phyloP scores from a whole-genome alignment of 1,140 invertebrate species.

The Asobara japonica region DNA sequence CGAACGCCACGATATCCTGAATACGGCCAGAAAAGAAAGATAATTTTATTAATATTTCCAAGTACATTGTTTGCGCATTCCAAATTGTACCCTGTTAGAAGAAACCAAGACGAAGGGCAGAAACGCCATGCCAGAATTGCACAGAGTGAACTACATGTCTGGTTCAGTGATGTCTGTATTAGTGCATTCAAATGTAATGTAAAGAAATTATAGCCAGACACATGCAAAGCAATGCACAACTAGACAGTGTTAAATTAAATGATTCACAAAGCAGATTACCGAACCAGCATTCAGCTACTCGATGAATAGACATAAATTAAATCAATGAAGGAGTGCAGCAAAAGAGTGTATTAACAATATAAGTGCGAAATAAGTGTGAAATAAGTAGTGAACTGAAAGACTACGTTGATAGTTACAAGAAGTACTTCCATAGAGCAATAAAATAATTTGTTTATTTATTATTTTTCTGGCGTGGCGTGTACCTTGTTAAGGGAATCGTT shows the following conservation, averaged over 20 bases:
- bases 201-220: constrained; percentile 11
- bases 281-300: constrained; percentile 44
- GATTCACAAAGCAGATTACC: constrained; percentile 38
- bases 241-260: neutral
- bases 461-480: constrained; percentile 61
- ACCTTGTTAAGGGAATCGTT: constrained; percentile 74
- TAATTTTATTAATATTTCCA: neutral
- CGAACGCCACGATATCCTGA: constrained; percentile 78
- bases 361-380: neutral
- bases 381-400: neutral
- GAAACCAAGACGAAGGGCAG: constrained; percentile 37
- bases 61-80: constrained; percentile 20
- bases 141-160: constrained; percentile 39
- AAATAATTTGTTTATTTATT: neutral
- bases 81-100: constrained; percentile 44
- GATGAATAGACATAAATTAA: constrained; percentile 25
- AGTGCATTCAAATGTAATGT: neutral
- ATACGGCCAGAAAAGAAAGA: constrained; percentile 45
- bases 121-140: constrained; percentile 63
- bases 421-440: neutral
- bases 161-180: constrained; percentile 53
- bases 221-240: constrained; percentile 23
- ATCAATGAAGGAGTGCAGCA: neutral
- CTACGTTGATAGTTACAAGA: neutral
- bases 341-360: constrained; percentile 15